Percentiles rank a stretch among this genome's conserved stretches.
Conservation (phyloP, 2,113 vertebrate species). For the Diadophis punctatus region DNA sequence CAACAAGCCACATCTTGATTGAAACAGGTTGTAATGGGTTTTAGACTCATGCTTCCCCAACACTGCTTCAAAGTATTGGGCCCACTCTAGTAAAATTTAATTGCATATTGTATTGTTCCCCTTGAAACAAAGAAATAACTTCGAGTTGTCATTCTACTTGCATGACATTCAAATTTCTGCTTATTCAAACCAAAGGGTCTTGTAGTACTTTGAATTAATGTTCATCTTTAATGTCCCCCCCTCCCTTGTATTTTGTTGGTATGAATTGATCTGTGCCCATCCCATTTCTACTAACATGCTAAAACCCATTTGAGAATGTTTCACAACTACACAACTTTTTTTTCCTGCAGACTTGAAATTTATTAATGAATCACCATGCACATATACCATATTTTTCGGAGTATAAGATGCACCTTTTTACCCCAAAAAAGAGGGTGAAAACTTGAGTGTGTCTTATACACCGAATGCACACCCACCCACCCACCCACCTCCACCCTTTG, state of each 20-base stretch:
- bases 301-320: constrained; percentile 50
- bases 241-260: constrained; percentile 25
- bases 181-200: constrained; percentile 4
- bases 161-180: background rate
- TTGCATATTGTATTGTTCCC: background rate
- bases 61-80: background rate
- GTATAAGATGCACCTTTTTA: too few relatives aligned
- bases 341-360: constrained; percentile 56
- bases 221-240: constrained; percentile 55
- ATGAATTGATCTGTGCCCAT: constrained; percentile 64
- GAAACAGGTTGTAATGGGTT: background rate
- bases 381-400: too few relatives aligned
- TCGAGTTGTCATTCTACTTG: background rate
- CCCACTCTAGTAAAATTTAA: background rate
- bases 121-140: background rate
- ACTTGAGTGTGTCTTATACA: too few relatives aligned
- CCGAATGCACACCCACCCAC: too few relatives aligned
- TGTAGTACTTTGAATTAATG: constrained; percentile 30
- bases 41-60: background rate
- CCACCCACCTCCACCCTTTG: too few relatives aligned
- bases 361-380: constrained; percentile 65
- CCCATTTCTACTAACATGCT: constrained; percentile 59
- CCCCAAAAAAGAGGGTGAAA: too few relatives aligned
- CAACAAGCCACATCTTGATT: background rate
- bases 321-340: constrained; percentile 12